These are phyloP conservation scores for Cyclina sinensis DNA, from an alignment of 1,140 invertebrate genomes.

Conservation along the genomic window DNA sequence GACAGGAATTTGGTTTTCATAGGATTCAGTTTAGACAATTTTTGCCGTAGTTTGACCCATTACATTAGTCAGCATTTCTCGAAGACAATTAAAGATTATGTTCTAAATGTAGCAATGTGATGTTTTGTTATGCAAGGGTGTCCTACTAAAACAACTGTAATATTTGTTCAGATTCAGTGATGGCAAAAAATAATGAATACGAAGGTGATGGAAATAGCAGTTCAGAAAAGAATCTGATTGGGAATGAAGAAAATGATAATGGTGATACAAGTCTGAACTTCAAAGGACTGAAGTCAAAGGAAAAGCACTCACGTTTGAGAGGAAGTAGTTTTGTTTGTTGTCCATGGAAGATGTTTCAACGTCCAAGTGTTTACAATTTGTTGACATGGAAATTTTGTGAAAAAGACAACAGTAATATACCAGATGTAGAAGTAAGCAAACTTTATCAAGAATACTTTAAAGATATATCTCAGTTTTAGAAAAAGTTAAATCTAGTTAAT, in stretches of 20 bases:
- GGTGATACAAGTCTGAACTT: too few species aligned
- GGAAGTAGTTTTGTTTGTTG: slow-evolving; percentile 18
- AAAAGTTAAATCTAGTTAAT: too few species aligned
- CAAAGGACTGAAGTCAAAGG: background rate
- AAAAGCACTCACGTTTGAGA: too few species aligned
- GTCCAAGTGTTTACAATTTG: background rate
- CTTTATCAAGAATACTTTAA: background rate
- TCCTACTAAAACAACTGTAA: too few species aligned
- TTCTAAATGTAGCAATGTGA: too few species aligned
- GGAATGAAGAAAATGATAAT: background rate
- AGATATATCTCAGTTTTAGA: too few species aligned
- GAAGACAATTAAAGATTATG: too few species aligned
- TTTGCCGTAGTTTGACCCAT: too few species aligned
- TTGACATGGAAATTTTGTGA: slow-evolving; percentile 21
- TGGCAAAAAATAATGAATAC: background rate
- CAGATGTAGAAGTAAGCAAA: background rate
- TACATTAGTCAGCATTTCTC: too few species aligned
- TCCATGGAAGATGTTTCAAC: slow-evolving; percentile 15
- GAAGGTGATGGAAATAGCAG: background rate
- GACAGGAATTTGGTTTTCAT: too few species aligned
- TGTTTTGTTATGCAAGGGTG: too few species aligned
- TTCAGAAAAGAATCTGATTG: background rate
- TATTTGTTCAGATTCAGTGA: background rate
- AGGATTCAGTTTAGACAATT: too few species aligned
- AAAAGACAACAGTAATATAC: slow-evolving; percentile 23